Evolutionary conservation across 2,888 invertebrate genomes (phyloP), one percentile per base, ranked within the genome.

Genomic region (Mellilla xanthometata): DNA sequence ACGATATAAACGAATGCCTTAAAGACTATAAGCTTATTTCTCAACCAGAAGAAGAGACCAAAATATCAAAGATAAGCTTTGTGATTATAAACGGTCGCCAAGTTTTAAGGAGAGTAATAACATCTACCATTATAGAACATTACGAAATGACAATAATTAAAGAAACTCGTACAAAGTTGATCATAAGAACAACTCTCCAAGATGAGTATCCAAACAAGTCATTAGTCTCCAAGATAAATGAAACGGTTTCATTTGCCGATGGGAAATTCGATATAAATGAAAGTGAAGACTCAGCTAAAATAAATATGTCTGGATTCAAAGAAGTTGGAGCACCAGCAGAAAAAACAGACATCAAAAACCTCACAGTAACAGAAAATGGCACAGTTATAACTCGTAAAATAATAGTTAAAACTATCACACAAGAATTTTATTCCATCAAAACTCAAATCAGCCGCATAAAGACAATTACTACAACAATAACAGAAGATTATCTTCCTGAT

Each of bases 141-240:
- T 46, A 40, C 8, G 13, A 7, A 3, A 41, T 39, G 36, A 44
- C 26, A 7, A 33, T 22, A 2, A 8, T 5, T 35, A 46, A 44
- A 32, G 38, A 2, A 11, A 41, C 29, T 27, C 10, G 12, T 13
- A 35, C 11, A 7, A 38, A 26, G n/a, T 10, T 29, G 0, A 26
- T 11, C 11, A 13, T 32, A 2, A 9, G 23, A 27, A 46, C 40
- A 7, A 24, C 13, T 2, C 32, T n/a, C 10, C 12, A 29, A 24
- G 36, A 49, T 15, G 23, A 43, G 29, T 48, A 49, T 44, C 47
- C 34, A 3, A 32, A 49, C n/a, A 47, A 49, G 1, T 44, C 47
- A 0, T 39, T 35, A 2, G 32, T 53, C 1, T 41, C 41, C 0
- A 47, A 34, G 12, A 22, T 32, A 15, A 41, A 26, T 10, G 49